Conservation (phyloP, 2,888 invertebrate genomes). For the Melieria omissa region DNA sequence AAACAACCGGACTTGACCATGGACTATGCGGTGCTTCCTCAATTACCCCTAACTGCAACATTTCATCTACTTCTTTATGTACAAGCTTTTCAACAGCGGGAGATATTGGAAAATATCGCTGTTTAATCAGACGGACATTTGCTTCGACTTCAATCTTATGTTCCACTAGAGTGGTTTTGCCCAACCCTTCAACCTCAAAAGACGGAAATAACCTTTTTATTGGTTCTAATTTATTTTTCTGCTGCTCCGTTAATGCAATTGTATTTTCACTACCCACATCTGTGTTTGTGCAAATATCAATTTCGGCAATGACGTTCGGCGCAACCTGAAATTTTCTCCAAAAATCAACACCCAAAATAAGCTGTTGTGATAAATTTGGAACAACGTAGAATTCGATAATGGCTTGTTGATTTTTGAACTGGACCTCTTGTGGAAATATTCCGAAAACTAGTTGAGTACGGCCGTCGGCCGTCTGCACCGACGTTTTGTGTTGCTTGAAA, state of each 20-base stretch:
- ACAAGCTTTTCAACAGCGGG: slow-evolving; percentile 40
- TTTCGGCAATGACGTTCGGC: not conserved
- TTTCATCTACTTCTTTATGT: slow-evolving; percentile 52
- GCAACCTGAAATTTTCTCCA: slow-evolving; percentile 20
- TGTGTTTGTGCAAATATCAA: not conserved
- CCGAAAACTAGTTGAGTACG: slow-evolving; percentile 20
- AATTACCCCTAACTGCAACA: slow-evolving; percentile 52
- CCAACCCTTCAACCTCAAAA: slow-evolving; percentile 20
- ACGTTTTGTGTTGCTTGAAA: slow-evolving; percentile 11
- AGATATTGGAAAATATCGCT: slow-evolving; percentile 43
- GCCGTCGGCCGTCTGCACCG: slow-evolving; percentile 27
- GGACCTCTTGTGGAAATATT: not conserved
- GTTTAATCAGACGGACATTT: slow-evolving; percentile 40
- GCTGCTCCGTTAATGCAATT: not conserved
- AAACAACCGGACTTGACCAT: slow-evolving; percentile 53
- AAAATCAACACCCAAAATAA: not conserved
- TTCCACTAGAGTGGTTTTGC: slow-evolving; percentile 15
- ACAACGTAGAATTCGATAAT: slow-evolving; percentile 18
- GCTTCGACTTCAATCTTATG: not conserved
- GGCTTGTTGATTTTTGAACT: slow-evolving; percentile 3
- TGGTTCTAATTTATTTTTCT: not conserved
- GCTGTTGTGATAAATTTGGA: slow-evolving; percentile 3
- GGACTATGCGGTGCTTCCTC: slow-evolving; percentile 51
- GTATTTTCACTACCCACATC: not conserved
- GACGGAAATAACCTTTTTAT: slow-evolving; percentile 14